These are phyloP conservation scores for Diarsia brunnea DNA, from an alignment of 2,888 invertebrate genomes.

Conservation along the genomic window DNA sequence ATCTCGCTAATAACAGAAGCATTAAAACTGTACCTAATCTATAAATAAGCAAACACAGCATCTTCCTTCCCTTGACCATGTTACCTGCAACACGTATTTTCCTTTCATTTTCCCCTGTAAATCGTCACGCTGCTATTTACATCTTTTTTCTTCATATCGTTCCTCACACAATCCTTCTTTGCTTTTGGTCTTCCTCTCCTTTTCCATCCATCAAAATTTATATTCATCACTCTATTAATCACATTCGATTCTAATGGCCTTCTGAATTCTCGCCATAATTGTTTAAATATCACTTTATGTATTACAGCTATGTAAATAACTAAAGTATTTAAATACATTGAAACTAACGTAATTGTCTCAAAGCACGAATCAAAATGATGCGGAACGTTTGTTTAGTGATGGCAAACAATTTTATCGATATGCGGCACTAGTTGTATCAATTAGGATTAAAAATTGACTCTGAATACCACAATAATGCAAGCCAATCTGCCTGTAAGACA, in stretches of 20 bases:
- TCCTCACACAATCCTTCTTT: too few species aligned
- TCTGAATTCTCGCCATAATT: background rate
- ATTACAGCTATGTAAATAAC: conserved; percentile 28
- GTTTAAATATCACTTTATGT: background rate
- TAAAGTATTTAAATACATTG: conserved; percentile 21
- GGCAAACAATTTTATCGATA: conserved; percentile 25
- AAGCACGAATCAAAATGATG: conserved; percentile 30
- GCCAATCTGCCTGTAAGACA: background rate
- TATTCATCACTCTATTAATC: too few species aligned
- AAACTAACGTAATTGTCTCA: conserved; percentile 33
- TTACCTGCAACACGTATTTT: too few species aligned
- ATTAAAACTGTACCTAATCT: too few species aligned
- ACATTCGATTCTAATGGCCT: background rate
- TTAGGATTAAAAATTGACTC: background rate
- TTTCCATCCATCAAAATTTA: too few species aligned
- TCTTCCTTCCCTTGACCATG: too few species aligned
- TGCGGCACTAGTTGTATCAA: background rate
- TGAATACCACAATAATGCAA: background rate
- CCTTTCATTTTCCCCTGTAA: too few species aligned
- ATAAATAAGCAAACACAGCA: too few species aligned
- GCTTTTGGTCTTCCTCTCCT: too few species aligned
- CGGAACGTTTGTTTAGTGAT: conserved; percentile 36
- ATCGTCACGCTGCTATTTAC: too few species aligned
- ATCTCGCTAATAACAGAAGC: background rate
- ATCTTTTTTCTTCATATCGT: too few species aligned